These are phyloP conservation scores for Dicrurus megarhynchus DNA, from an alignment of 2,113 vertebrate species.

Conservation along the genomic window DNA sequence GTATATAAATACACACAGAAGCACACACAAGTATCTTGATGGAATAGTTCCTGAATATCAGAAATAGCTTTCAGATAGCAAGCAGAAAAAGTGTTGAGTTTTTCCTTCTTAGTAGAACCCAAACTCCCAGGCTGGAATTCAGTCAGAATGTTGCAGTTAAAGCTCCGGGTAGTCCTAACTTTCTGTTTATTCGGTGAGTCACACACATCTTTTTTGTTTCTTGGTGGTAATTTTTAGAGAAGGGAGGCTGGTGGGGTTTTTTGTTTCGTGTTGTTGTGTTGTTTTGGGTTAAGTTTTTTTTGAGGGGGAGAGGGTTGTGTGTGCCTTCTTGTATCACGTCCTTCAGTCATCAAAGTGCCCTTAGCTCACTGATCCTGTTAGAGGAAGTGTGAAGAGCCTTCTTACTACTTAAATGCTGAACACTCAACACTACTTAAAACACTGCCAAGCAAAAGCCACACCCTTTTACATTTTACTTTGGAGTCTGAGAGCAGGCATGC, in stretches of 20 bases:
- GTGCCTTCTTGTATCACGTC: neutral
- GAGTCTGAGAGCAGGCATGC: neutral
- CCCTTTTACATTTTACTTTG: neutral
- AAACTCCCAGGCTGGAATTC: neutral
- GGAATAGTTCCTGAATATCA: neutral
- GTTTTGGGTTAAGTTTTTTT: neutral
- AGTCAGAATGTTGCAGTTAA: neutral
- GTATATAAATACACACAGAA: neutral
- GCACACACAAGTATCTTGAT: neutral
- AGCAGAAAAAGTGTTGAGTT: neutral
- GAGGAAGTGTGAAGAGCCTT: neutral
- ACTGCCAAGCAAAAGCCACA: neutral
- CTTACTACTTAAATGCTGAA: neutral
- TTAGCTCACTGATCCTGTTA: neutral
- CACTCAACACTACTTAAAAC: neutral
- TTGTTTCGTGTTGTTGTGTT: neutral
- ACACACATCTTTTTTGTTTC: neutral
- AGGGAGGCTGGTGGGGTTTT: neutral
- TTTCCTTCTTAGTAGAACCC: neutral
- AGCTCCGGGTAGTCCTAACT: neutral
- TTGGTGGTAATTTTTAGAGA: fast-evolving
- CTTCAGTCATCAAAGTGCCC: neutral
- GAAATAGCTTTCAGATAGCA: neutral
- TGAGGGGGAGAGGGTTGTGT: fast-evolving
- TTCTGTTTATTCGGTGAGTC: neutral